Evolutionary conservation across 2,113 vertebrate genomes (phyloP), one percentile per base, ranked within the genome.

Genomic region (Thoracochromis brauschi): DNA sequence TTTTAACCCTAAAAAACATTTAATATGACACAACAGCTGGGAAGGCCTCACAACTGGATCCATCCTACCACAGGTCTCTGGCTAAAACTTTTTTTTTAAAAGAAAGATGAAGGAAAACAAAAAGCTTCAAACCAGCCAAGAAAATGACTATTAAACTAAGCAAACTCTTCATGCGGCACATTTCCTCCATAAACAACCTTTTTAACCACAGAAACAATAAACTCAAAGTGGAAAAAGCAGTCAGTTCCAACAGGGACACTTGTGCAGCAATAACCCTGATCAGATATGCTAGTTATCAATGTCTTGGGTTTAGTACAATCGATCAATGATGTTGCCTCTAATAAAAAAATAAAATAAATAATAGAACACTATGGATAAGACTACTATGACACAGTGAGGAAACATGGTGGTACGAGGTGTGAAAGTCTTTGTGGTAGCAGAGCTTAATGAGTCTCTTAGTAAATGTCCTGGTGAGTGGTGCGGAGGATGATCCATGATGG

Each of bases 11-110:
- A 5, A 87, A 87, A 79, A 87, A 71, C 81, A 45, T 86, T 91
- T 89, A 90, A 82, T 55, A 87, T 88, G 73, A 88, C 86, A 91
- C 33, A 90, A 84, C 91, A 93, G 84, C 88, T 93, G 91, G 7
- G 65, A 84, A 71, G 75, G 51, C 58, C 81, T 12, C 8, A 60
- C 58, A 53, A 45, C 87, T 55, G 86, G 55, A 58, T 58, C 24
- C 24, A 58, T 29, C 55, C 24, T 1, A 9, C 24, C 55, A 58
- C 55, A 29, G 24, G 12, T 53, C 86, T 84, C 71, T 75, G 49
- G 60, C 55, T 42, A 2, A 7, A 75, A 73, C 26, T 9, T 38
- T 68, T 13, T 13, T 29, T n/a, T n/a, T 5, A 58, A 71, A 58
- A 58, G 13, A 29, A 16, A 31, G 55, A 58, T 17, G 26, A 9